Evolutionary conservation across 2,888 invertebrate species (phyloP).

Genomic region (Itoplectis maculator): DNA sequence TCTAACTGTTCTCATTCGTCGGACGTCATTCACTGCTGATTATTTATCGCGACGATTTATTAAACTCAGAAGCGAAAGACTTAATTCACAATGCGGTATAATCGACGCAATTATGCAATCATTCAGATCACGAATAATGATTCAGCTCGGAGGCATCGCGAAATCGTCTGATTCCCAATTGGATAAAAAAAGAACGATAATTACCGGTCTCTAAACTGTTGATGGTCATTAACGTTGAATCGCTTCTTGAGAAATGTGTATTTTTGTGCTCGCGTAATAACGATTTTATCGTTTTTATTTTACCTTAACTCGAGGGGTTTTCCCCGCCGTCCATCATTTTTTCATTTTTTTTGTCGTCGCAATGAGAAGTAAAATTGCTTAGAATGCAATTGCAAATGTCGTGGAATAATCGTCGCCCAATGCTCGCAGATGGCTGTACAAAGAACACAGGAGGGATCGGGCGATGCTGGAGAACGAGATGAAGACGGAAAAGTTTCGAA

Average conservation of each 20-base stretch:
- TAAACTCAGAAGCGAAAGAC: constrained; percentile 9
- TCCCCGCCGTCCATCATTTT: neutral
- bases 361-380: neutral
- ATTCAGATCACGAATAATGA: constrained; percentile 6
- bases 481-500: constrained; percentile 73
- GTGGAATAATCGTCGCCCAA: too few species aligned
- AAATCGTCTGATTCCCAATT: neutral
- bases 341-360: neutral
- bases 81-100: neutral
- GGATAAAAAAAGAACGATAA: neutral
- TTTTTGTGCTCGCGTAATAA: neutral
- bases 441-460: constrained; percentile 87
- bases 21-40: constrained; percentile 9
- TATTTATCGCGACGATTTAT: constrained; percentile 20
- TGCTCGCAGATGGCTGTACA: constrained; percentile 89
- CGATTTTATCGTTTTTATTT: neutral
- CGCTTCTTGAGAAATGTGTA: neutral
- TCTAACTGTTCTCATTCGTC: neutral
- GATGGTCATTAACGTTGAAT: neutral
- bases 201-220: neutral
- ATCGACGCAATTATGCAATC: constrained; percentile 11
- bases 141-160: neutral
- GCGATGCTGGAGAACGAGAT: constrained; percentile 72
- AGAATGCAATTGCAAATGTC: neutral
- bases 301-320: neutral